Conservation (phyloP, 2,797 vertebrate species). For the Periophthalmus magnuspinnatus region DNA sequence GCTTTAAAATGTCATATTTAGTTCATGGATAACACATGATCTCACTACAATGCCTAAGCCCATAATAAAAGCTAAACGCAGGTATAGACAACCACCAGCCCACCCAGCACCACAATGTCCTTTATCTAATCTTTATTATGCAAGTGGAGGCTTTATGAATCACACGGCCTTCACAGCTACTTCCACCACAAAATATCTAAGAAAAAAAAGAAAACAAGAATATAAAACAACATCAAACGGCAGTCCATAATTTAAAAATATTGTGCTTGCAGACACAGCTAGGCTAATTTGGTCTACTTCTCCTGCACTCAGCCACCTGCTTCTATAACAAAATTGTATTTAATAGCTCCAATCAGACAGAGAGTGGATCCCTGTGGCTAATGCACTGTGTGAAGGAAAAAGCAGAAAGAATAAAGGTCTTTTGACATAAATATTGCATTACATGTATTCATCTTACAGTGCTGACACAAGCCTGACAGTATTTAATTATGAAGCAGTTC, state of each 20-base stretch:
- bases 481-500: neutral
- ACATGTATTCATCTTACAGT: conserved; percentile 36
- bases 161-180: conserved; percentile 42
- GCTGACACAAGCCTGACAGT: neutral
- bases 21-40: conserved; percentile 25
- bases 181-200: conserved; percentile 38
- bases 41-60: neutral
- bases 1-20: conserved; percentile 64
- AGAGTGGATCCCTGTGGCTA: conserved; percentile 50
- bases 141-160: conserved; percentile 55
- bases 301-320: conserved; percentile 46
- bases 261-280: conserved; percentile 36
- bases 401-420: conserved; percentile 43
- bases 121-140: conserved; percentile 60
- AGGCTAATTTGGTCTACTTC: conserved; percentile 40
- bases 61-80: neutral
- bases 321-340: conserved; percentile 62
- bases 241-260: conserved; percentile 55
- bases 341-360: conserved; percentile 64
- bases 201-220: conserved; percentile 33
- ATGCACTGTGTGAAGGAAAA: conserved; percentile 60
- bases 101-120: conserved; percentile 39
- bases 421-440: conserved; percentile 60
- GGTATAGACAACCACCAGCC: neutral
- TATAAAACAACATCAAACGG: conserved; percentile 23